Base-by-base conservation (phyloP, 2,797 vertebrate species). In the Sebastes variabilis region DNA sequence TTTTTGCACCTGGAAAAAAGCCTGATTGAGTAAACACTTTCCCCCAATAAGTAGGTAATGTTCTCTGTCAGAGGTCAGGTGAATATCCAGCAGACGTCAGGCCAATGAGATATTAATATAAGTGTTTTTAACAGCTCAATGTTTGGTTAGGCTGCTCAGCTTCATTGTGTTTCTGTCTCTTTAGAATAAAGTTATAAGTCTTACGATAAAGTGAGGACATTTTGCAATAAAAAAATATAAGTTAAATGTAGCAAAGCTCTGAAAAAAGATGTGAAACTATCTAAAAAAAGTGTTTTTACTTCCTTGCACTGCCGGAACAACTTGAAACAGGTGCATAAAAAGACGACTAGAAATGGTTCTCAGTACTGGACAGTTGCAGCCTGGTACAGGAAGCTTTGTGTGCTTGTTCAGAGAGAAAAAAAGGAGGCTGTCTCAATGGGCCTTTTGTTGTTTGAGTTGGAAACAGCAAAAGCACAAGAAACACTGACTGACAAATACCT, bases 401-500 rank as follows among this genome's bases (percentile, higher is more conserved):
- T 91, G 88, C 87, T 86, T 75, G 83, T 85, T 88, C 85, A 70
- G 79, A 64, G 79, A 64, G 54, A 62, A 79, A 83, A 71, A 84
- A 80, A 71, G 46, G 64, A 81, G 82, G 68, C 91, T 58, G 84
- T 79, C 87, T 95, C 92, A 95, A 95, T 94, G 92, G 93, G 87
- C 89, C 95, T 94, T 95, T 95, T 95, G 95, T 94, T 95, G 90
- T 93, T 92, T 88, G 92, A 93, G 86, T 89, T 92, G 89, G 92
- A 94, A 90, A 93, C 87, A 87, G 92, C 88, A 88, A 90, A 93
- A 92, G 92, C 91, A 92, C 91, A 91, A 94, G 92, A 91, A 93
- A 91, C 91, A 93, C 90, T 91, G 93, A 93, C 92, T 93, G 93
- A 94, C 91, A 93, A 94, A 95, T 95, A 95, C 95, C 95, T 95